These are phyloP conservation scores for Varanus salvator DNA, from an alignment of 2,113 vertebrate species.

Conservation along the genomic window DNA sequence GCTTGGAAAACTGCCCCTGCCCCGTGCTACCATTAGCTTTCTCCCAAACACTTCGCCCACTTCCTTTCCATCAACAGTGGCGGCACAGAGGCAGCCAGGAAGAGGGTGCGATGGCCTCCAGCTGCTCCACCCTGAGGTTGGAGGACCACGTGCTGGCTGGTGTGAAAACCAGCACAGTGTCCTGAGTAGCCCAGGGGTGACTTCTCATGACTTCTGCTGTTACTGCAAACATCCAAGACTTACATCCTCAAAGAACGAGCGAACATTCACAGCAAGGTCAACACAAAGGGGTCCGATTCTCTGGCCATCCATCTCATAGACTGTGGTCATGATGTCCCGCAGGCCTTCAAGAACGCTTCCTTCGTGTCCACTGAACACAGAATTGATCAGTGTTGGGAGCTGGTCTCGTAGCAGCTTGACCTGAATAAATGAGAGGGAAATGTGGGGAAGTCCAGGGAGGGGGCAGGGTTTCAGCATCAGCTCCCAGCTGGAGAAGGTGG, in stretches of 20 bases:
- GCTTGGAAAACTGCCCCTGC: not conserved
- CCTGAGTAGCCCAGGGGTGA: not conserved
- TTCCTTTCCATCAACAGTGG: too few relatives aligned
- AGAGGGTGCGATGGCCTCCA: too few relatives aligned
- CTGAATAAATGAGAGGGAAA: not conserved
- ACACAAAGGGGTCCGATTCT: constrained; percentile 10
- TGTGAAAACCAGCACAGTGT: too few relatives aligned
- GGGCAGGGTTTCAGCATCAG: not conserved
- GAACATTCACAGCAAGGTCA: constrained; percentile 1
- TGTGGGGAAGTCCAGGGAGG: not conserved
- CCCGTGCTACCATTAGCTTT: too few relatives aligned
- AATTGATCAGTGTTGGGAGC: constrained; percentile 1
- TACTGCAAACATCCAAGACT: not conserved
- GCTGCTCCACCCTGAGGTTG: too few relatives aligned
- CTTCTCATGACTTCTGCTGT: not conserved
- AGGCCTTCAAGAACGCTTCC: not conserved
- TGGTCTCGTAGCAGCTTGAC: constrained; percentile 8
- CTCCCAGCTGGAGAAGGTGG: not conserved
- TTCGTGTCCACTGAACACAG: not conserved
- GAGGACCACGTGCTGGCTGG: too few relatives aligned
- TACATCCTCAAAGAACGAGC: constrained; percentile 24
- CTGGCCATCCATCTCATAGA: constrained; percentile 29
- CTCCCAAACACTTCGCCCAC: too few relatives aligned
- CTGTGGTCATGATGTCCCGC: not conserved
- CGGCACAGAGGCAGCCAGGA: too few relatives aligned